Evolutionary conservation across 2,797 vertebrate species (phyloP).

Genomic region (Linurgus olivaceus): DNA sequence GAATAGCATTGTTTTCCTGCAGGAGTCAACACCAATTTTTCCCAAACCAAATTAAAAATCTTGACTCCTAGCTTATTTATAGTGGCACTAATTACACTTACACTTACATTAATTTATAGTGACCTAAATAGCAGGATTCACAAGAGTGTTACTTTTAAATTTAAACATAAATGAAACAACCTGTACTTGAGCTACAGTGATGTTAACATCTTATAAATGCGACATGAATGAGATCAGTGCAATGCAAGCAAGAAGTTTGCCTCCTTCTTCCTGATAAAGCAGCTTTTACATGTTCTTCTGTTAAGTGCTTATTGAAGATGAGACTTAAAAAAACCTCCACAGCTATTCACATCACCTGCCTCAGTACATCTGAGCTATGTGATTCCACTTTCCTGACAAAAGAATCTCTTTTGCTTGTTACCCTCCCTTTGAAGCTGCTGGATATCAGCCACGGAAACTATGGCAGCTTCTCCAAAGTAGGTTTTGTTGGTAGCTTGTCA

Average conservation of each 20-base stretch:
- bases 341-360: background rate
- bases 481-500: background rate
- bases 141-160: background rate
- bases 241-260: background rate
- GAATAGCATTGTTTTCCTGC: background rate
- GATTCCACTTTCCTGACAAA: background rate
- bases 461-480: background rate
- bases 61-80: background rate
- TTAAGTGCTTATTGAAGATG: background rate
- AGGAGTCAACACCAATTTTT: background rate
- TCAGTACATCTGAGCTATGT: background rate
- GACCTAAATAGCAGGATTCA: background rate
- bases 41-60: background rate
- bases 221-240: background rate
- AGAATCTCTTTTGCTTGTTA: background rate
- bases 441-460: background rate
- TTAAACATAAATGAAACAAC: background rate
- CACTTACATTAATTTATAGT: background rate
- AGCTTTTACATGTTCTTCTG: background rate
- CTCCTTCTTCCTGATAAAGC: background rate
- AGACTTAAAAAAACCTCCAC: background rate
- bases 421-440: background rate
- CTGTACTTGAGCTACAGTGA: background rate
- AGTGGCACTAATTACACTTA: too few species aligned
- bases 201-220: background rate